Conservation (phyloP, 2,797 vertebrate species). For the Clarias pachynema region DNA sequence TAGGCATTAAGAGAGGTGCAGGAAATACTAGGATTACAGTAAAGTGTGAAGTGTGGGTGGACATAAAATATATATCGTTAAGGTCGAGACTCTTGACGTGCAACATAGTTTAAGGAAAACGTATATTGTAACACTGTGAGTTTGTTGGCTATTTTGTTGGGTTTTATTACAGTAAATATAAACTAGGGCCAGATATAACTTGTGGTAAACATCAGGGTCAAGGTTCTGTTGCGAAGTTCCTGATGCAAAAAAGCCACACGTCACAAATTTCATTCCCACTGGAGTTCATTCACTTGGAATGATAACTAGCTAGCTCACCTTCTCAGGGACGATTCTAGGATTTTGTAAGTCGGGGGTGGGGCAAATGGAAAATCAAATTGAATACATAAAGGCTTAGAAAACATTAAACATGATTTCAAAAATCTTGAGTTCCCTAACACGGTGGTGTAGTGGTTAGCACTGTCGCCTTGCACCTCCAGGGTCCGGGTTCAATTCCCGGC, state of each 20-base stretch:
- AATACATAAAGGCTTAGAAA: too few species aligned
- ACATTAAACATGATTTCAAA: too few species aligned
- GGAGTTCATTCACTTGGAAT: background rate
- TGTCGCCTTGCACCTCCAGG: too few species aligned
- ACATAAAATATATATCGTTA: background rate
- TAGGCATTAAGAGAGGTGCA: background rate
- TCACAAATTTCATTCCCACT: background rate
- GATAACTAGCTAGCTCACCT: background rate
- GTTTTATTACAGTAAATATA: background rate
- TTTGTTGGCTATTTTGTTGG: background rate
- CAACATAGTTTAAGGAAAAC: background rate
- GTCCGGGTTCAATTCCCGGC: too few species aligned
- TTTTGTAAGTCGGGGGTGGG: too few species aligned
- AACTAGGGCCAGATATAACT: background rate
- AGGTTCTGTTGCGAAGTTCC: background rate
- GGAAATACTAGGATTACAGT: conserved; percentile 15
- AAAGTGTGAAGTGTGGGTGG: background rate
- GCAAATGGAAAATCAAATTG: too few species aligned
- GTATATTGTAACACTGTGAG: background rate
- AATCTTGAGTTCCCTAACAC: too few species aligned
- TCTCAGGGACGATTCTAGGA: too few species aligned
- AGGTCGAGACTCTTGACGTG: background rate
- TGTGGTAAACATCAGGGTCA: background rate
- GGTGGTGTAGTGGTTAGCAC: too few species aligned
- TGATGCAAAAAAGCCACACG: background rate